Evolutionary conservation across 2,888 invertebrate genomes (phyloP), one percentile per base, ranked within the genome.

Genomic region (Hedya salicella): DNA sequence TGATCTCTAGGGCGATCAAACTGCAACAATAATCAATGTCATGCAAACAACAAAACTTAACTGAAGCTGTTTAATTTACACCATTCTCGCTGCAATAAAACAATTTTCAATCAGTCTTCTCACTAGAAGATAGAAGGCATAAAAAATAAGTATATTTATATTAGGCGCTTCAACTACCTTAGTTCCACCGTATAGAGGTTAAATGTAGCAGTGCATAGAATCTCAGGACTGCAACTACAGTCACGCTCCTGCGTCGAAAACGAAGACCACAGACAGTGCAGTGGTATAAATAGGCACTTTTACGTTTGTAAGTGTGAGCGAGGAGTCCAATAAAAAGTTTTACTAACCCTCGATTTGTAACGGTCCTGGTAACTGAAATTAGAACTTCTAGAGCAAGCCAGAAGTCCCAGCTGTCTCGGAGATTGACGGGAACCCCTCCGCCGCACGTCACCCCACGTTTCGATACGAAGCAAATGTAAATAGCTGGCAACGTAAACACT

Each of bases 371-470:
- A 36, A 9, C 1, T 5, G 9, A 2, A 36, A 9, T 0, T 36
- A 36, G 1, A 5, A 0, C 36, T 36, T 36, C 36, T 36, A 36
- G 36, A 36, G 1, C 1, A 25, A 9, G 9, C 13, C 9, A 13
- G 9, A 36, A 36, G 36, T 36, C 1, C 36, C 36, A 36, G 36
- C 9, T 36, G 36, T 36, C 36, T 36, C 36, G 36, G 36, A 36
- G 9, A 36, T 8, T 9, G 54, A n/a, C 11, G n/a, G 16, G 11
- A 21, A 17, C 49, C 54, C 52, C 19, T 14, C 60, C 62, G 49
- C 62, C 62, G 62, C 54, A 62, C 57, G 46, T 44, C 25, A 17
- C 32, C 36, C 16, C 57, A 57, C 44, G 32, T 30, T 32, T 39
- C 39, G 19, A 25, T 21, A 21, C n/a, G 13, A 44, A 36, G n/a